Percentiles rank a stretch among this genome's conserved stretches.
Conservation (phyloP, 2,113 vertebrate species). For the Microtus richardsoni region DNA sequence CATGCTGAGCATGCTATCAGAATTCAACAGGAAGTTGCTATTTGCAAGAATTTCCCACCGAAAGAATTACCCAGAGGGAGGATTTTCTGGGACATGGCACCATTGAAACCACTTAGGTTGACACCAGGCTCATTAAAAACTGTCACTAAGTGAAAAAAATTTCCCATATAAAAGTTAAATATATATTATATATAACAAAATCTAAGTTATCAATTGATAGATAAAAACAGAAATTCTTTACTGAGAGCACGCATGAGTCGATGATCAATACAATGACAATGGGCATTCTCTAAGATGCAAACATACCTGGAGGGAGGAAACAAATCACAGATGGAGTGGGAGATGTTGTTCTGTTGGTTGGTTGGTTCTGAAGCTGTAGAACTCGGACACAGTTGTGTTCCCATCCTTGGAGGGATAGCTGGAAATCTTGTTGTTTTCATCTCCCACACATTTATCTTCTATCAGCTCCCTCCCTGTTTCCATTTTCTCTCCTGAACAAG, state of each 20-base stretch:
- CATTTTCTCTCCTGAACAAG: slow-evolving; percentile 34
- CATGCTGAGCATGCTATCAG: neutral
- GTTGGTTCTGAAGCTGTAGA: slow-evolving; percentile 16
- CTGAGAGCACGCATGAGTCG: neutral
- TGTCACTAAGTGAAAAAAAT: neutral
- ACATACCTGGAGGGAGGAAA: slow-evolving; percentile 41
- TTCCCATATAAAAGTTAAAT: neutral
- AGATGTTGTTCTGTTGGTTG: neutral
- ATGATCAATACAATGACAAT: neutral
- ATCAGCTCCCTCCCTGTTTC: neutral
- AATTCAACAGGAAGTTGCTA: neutral
- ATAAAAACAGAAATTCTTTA: neutral
- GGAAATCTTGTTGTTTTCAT: slow-evolving; percentile 33
- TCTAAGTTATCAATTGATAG: neutral
- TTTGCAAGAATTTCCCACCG: slow-evolving; percentile 31
- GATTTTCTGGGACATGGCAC: neutral
- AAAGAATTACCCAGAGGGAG: neutral
- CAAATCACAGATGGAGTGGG: neutral
- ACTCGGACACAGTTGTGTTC: slow-evolving; percentile 17
- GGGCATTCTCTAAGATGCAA: neutral
- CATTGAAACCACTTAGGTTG: neutral
- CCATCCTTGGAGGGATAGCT: slow-evolving; percentile 26
- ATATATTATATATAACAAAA: neutral
- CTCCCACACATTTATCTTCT: slow-evolving; percentile 34
- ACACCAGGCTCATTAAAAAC: neutral